These are phyloP conservation scores for Eubucco bourcierii DNA, from an alignment of 2,113 vertebrate genomes.

Conservation along the genomic window DNA sequence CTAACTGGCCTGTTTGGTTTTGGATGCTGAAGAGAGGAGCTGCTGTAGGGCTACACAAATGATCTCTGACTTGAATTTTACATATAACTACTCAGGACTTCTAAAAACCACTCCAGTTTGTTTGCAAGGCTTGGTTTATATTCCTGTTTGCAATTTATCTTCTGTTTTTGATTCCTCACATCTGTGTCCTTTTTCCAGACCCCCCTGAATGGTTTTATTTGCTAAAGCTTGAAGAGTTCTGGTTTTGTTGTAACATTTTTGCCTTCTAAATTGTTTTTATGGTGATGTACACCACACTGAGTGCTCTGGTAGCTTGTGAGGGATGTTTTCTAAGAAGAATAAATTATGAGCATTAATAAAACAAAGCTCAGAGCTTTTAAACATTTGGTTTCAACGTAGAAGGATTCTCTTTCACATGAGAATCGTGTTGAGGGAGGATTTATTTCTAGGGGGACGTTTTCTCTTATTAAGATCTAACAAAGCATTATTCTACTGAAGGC, in stretches of 20 bases:
- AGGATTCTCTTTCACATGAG: conserved; percentile 54
- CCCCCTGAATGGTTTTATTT: conserved; percentile 59
- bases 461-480: conserved; percentile 48
- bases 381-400: conserved; percentile 68
- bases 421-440: conserved; percentile 48
- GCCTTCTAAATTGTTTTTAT: conserved; percentile 56
- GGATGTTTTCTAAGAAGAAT: conserved; percentile 63
- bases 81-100: background rate
- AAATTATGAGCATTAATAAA: conserved; percentile 63
- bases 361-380: conserved; percentile 60
- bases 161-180: conserved; percentile 59
- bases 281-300: conserved; percentile 56
- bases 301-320: conserved; percentile 43
- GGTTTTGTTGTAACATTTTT: conserved; percentile 47
- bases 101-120: conserved; percentile 19
- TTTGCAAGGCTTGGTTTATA: conserved; percentile 41
- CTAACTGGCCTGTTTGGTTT: background rate
- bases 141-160: conserved; percentile 53
- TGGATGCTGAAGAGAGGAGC: background rate
- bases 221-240: conserved; percentile 51
- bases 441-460: conserved; percentile 49
- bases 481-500: conserved; percentile 29
- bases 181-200: conserved; percentile 65
- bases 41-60: background rate
- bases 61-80: background rate